Percentiles rank a stretch among this genome's conserved stretches.
phyloP scores from a whole-genome alignment of 2,888 invertebrate genomes.

The Tinea pellionella region DNA sequence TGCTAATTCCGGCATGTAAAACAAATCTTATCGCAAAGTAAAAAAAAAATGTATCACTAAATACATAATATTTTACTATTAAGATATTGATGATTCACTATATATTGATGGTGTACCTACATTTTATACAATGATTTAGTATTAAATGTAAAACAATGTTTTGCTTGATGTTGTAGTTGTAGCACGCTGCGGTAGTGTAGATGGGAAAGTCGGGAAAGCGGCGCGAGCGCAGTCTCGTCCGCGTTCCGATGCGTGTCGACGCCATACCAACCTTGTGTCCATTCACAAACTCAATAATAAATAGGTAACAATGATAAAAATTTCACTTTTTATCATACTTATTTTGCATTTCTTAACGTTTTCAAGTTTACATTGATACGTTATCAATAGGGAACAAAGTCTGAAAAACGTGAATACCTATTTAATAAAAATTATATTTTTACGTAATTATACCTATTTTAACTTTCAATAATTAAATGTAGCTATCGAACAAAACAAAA shows the following conservation, averaged over 20 bases:
- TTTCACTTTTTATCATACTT: conserved; percentile 13
- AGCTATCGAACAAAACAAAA: too few relatives aligned
- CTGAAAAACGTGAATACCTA: too few relatives aligned
- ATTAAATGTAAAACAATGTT: background rate
- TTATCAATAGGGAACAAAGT: background rate
- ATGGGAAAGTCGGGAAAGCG: conserved; percentile 58
- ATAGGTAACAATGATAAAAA: conserved; percentile 21
- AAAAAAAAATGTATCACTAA: too few relatives aligned
- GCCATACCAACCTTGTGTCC: conserved; percentile 30
- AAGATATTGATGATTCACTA: too few relatives aligned
- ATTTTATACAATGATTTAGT: background rate
- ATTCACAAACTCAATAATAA: conserved; percentile 29
- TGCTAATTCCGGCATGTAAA: background rate
- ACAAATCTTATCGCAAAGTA: too few relatives aligned
- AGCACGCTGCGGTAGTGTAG: background rate
- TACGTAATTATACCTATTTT: too few relatives aligned
- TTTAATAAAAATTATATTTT: too few relatives aligned
- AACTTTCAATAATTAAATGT: too few relatives aligned
- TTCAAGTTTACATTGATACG: background rate
- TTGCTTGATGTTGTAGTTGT: background rate
- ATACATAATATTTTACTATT: too few relatives aligned
- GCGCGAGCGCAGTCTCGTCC: conserved; percentile 36
- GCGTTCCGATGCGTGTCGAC: conserved; percentile 42
- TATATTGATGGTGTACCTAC: too few relatives aligned
- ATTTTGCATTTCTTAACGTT: conserved; percentile 16